Evolutionary conservation across 2,888 invertebrate species (phyloP), one percentile per base, ranked within the genome.

Genomic region (Homarus gammarus): DNA sequence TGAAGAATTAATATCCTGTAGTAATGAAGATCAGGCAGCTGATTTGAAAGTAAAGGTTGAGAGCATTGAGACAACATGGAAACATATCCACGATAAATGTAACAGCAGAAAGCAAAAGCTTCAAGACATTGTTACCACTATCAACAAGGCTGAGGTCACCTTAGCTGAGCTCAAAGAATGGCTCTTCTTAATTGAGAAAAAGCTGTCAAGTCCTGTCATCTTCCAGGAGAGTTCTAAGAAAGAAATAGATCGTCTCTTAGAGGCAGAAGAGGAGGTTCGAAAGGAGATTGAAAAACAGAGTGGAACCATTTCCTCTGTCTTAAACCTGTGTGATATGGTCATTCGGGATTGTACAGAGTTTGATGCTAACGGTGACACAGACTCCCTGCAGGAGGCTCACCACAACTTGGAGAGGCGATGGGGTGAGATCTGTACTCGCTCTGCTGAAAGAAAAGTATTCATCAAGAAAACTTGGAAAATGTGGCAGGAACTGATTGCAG

Each of bases 281-380:
- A 92, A 90, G 78, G 92, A 92, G 75, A 92, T 92, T 49, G 92
- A 92, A 68, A 90, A 87, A 49, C 92, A 90, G 70, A 92, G 92
- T 56, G 77, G 83, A 38, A 92, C 88, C 1, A 90, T 92, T 18
- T 92, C 92, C n/a, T 92, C 90, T 31, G 92, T 92, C 15, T 84
- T 92, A 31, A 90, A 92, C 61, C 83, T 92, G 22, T 92, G 92
- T 73, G 90, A 92, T 70, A 92, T 90, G 89, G 90, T 92, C 33
- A 90, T 89, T 70, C 86, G 84, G n/a, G 92, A 90, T 51, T 92
- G 92, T 44, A 89, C 77, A 49, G 92, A 92, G 72, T 88, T 90
- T 87, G 92, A 92, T 84, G 91, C 90, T 40, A 91, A 84, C 79
- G 92, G 92, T 27, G 92, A 92, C 44, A 90, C 90, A n/a, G 90